A percentile compares a stretch with the other conserved stretches of the same genome.
phyloP scores from a whole-genome alignment of 2,113 vertebrate species.

The Speoplatyrhinus poulsoni region DNA sequence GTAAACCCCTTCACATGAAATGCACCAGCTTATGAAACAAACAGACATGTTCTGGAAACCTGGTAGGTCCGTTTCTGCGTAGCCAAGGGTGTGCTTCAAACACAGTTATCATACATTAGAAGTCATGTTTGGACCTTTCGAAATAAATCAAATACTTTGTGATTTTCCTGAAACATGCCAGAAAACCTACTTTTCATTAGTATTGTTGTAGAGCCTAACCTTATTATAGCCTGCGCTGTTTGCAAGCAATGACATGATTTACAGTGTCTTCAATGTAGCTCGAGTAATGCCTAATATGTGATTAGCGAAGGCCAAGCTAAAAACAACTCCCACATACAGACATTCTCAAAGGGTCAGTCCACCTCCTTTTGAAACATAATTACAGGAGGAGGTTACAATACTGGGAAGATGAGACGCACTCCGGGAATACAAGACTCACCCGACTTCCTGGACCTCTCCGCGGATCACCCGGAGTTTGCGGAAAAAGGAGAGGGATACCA shows the following conservation, averaged over 20 bases:
- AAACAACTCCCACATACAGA: slow-evolving; percentile 46
- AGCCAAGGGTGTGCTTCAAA: too few relatives aligned
- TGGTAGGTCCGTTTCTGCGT: too few relatives aligned
- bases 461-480: slow-evolving; percentile 90
- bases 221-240: slow-evolving; percentile 6
- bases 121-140: too few relatives aligned
- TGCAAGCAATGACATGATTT: slow-evolving; percentile 25
- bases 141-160: too few relatives aligned
- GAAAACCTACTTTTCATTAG: slow-evolving; percentile 5
- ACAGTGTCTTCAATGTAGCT: slow-evolving; percentile 22
- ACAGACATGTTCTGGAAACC: too few relatives aligned
- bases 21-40: too few relatives aligned
- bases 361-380: slow-evolving; percentile 66
- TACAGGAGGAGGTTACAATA: slow-evolving; percentile 56
- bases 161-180: background rate
- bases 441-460: slow-evolving; percentile 85
- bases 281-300: slow-evolving; percentile 37
- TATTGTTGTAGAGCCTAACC: slow-evolving; percentile 4
- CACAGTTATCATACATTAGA: too few relatives aligned
- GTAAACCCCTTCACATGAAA: too few relatives aligned
- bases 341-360: slow-evolving; percentile 58
- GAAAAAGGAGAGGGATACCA: slow-evolving; percentile 95
- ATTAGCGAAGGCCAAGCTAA: slow-evolving; percentile 46
- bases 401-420: slow-evolving; percentile 25
- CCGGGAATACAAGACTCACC: slow-evolving; percentile 73